Evolutionary conservation across 2,888 invertebrate genomes (phyloP), one percentile per base, ranked within the genome.

Genomic region (Stenchaetothrips biformis): DNA sequence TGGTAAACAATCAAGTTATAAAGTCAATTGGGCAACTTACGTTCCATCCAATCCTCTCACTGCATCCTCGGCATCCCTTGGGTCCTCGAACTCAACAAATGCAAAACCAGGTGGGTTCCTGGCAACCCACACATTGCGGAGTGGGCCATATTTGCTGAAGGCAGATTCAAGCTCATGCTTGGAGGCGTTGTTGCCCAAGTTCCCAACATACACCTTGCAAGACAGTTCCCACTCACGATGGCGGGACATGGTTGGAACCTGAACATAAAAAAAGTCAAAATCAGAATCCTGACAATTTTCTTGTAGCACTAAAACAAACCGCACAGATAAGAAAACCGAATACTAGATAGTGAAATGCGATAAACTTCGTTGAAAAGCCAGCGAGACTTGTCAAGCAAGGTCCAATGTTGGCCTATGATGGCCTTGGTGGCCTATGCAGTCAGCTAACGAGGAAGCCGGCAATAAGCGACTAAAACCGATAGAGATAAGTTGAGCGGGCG

Each of bases 81-180:
- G 91, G 85, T 97, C 96, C 88, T 96, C 95, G 86, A 91, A 96
- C 87, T 96, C 95, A 6, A 95, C 94, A 87, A 96, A 96, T 0
- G 95, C 95, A 88, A 96, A 95, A 27, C 95, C 97, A 7, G 96
- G 96, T 74, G 96, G 97, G 86, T 97, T 96, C 85, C 96, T 89
- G 0, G 97, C 97, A 80, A 97, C 96, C 97, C 97, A 97, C 79
- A 97, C 96, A 87, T 95, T 97, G 84, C 94, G 90, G 83, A 97
- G 90, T 77, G 94, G 94, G 8, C 97, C 97, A 87, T 95, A 97
- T 87, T 95, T 94, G 81, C 92, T 90, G 87, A 97, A 97, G 11
- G 94, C 92, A 85, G 93, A 94, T 87, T 97, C 96, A 81, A 95
- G 91, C 87, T 96, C 96, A 86, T 94, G 93, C 87, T 95, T 95